phyloP scores from a whole-genome alignment of 2,113 vertebrate genomes.

The Benthochromis sp. region DNA sequence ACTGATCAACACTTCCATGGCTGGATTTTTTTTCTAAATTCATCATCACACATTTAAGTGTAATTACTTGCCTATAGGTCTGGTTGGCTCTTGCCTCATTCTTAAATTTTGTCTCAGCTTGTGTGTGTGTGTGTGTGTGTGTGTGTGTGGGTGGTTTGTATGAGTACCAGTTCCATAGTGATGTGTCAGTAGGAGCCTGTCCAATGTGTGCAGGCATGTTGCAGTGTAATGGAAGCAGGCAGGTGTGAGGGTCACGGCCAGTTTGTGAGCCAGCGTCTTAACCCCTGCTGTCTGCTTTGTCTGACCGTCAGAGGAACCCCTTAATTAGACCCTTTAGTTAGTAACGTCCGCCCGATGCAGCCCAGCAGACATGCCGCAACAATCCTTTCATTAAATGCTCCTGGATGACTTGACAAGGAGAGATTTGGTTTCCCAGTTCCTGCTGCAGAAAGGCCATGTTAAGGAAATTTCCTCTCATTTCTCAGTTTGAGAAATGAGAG shows the following conservation, averaged over 20 bases:
- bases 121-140: background rate
- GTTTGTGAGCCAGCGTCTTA: slow-evolving; percentile 56
- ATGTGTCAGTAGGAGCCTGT: slow-evolving; percentile 8
- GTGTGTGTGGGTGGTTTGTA: background rate
- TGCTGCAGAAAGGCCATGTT: slow-evolving; percentile 25
- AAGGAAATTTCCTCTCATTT: slow-evolving; percentile 8
- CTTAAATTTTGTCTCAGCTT: background rate
- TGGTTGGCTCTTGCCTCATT: background rate
- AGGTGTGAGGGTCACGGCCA: slow-evolving; percentile 67
- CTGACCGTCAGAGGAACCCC: slow-evolving; percentile 50
- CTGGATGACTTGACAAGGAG: slow-evolving; percentile 57
- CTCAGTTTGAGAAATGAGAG: slow-evolving; percentile 2
- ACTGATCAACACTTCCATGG: background rate
- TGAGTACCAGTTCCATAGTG: background rate
- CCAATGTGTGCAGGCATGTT: slow-evolving; percentile 18
- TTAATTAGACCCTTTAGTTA: slow-evolving; percentile 61
- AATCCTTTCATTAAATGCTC: slow-evolving; percentile 66
- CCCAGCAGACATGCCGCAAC: slow-evolving; percentile 35
- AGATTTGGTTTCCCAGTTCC: background rate
- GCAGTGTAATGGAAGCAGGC: slow-evolving; percentile 57
- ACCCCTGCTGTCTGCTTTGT: slow-evolving; percentile 63
- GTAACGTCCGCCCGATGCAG: slow-evolving; percentile 24
- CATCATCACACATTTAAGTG: background rate
- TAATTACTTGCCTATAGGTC: background rate
- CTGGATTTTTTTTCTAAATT: background rate